These are phyloP conservation scores for Globodera ellingtonae DNA, from an alignment of 1,140 invertebrate genomes.

Conservation along the genomic window DNA sequence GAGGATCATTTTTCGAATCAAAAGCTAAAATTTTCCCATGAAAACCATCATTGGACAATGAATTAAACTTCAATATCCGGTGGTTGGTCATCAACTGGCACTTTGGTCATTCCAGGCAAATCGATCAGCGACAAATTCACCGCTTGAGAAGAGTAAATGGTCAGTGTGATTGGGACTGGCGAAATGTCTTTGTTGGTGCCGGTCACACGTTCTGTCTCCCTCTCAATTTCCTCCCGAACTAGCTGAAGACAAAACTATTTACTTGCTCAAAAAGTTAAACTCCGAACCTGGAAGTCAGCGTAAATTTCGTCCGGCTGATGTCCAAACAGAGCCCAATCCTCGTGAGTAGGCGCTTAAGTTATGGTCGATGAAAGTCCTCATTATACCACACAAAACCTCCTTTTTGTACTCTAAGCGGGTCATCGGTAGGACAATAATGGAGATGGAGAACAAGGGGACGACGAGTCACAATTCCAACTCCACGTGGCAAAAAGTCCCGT, in stretches of 20 bases:
- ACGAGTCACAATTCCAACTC: conserved; percentile 93
- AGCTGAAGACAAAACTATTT: conserved; percentile 61
- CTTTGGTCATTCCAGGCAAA: conserved; percentile 96
- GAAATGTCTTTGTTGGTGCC: conserved; percentile 82
- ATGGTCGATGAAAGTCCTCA: conserved; percentile 37
- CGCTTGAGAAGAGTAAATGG: conserved; percentile 86
- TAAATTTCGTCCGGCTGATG: conserved; percentile 87
- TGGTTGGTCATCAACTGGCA: conserved; percentile 73
- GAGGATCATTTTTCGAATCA: conserved; percentile 70
- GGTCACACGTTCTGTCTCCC: conserved; percentile 86
- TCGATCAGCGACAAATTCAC: conserved; percentile 96
- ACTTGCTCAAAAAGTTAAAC: neutral
- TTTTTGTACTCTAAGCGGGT: conserved; percentile 33
- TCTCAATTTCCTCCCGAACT: conserved; percentile 86
- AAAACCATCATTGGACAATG: neutral
- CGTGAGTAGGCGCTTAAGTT: conserved; percentile 77
- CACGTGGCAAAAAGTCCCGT: conserved; percentile 90
- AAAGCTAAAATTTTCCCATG: conserved; percentile 52
- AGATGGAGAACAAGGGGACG: conserved; percentile 90
- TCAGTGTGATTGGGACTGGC: conserved; percentile 90
- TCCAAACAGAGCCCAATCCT: conserved; percentile 94
- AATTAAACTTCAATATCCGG: conserved; percentile 69
- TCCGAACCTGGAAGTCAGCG: conserved; percentile 79
- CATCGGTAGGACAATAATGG: conserved; percentile 78
- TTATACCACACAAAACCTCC: neutral